phyloP scores from a whole-genome alignment of 2,888 invertebrate genomes.

The Macrosiphum euphorbiae region DNA sequence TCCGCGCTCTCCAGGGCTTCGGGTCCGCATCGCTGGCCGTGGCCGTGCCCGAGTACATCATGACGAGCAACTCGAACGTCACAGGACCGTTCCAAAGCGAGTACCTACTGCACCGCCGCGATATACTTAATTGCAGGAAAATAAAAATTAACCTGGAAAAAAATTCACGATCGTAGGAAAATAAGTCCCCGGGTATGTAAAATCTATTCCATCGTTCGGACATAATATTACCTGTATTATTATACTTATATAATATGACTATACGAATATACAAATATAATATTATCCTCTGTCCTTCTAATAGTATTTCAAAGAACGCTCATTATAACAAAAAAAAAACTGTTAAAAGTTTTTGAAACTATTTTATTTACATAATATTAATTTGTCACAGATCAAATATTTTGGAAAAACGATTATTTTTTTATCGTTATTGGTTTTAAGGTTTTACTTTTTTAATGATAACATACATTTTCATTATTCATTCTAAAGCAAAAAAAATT shows the following conservation, averaged over 20 bases:
- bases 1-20: conserved; percentile 32
- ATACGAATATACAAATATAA: background rate
- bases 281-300: background rate
- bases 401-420: background rate
- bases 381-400: background rate
- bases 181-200: background rate
- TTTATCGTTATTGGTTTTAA: background rate
- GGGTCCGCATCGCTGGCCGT: conserved; percentile 48
- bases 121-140: background rate
- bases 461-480: no score
- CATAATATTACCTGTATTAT: background rate
- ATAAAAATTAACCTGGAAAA: background rate
- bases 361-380: background rate
- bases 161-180: background rate
- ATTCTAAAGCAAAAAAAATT: no score
- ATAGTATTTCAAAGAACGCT: background rate
- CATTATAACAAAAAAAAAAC: background rate
- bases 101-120: background rate
- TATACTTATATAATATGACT: background rate
- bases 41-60: conserved; percentile 40
- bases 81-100: background rate
- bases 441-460: background rate
- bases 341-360: background rate
- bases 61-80: background rate
- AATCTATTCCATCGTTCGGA: background rate